A percentile compares a stretch with the other conserved stretches of the same genome.
phyloP scores from a whole-genome alignment of 92 coral and sea anemone genomes.

The Galaxea fascicularis region DNA sequence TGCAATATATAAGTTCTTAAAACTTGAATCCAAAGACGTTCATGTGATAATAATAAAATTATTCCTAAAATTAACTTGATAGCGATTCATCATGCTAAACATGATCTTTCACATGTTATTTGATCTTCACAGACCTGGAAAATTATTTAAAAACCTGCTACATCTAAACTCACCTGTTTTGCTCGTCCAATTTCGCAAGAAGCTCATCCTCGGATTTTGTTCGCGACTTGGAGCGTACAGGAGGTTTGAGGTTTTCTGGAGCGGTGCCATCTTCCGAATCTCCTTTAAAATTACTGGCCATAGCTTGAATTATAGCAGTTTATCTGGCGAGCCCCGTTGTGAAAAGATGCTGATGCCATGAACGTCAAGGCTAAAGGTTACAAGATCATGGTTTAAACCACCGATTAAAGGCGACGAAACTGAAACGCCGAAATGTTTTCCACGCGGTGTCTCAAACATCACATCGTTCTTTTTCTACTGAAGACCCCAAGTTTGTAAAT shows the following conservation, averaged over 20 bases:
- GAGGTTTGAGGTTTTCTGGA: slow-evolving; percentile 14
- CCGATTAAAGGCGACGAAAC: neutral
- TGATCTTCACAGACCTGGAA: neutral
- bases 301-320: slow-evolving; percentile 10
- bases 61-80: too few relatives aligned
- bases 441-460: neutral
- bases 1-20: too few relatives aligned
- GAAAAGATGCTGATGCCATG: slow-evolving; percentile 20
- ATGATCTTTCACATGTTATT: too few relatives aligned
- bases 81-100: too few relatives aligned
- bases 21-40: too few relatives aligned
- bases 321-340: neutral
- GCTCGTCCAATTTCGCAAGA: slow-evolving; percentile 78
- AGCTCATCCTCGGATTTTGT: slow-evolving; percentile 78
- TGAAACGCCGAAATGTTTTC: neutral
- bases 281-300: slow-evolving; percentile 38
- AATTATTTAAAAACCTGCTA: neutral
- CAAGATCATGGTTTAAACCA: neutral
- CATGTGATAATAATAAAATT: too few relatives aligned
- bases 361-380: slow-evolving; percentile 1
- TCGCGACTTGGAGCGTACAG: slow-evolving; percentile 43
- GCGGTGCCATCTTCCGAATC: slow-evolving; percentile 28
- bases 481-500: neutral
- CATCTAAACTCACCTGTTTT: slow-evolving; percentile 69
- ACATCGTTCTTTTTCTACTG: neutral